Evolutionary conservation across 1,140 invertebrate genomes (phyloP).

Genomic region (Lepidurus packardi): DNA sequence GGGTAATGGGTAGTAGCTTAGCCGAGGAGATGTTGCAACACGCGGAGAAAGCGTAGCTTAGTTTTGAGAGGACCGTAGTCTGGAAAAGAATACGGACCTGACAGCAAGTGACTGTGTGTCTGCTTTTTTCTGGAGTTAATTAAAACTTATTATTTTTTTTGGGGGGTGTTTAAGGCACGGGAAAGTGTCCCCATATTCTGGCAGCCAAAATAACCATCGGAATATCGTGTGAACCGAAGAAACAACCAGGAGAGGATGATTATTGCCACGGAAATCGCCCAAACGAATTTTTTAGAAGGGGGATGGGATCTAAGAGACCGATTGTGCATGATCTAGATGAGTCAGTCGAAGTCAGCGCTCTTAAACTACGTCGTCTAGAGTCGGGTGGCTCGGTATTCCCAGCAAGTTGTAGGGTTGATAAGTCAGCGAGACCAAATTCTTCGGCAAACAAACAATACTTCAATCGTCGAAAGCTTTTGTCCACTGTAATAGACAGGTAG

Average conservation of each 20-base stretch:
- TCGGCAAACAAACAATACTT: neutral
- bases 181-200: neutral
- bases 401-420: neutral
- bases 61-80: too few relatives aligned
- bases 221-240: neutral
- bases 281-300: neutral
- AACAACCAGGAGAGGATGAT: neutral
- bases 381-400: neutral
- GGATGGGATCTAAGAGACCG: neutral
- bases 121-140: neutral
- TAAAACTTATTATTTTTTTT: neutral
- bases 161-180: neutral
- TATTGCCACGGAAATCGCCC: neutral
- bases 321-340: neutral
- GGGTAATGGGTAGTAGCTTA: too few relatives aligned
- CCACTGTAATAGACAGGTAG: neutral
- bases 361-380: neutral
- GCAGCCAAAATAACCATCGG: neutral
- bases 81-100: too few relatives aligned
- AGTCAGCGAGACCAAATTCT: neutral
- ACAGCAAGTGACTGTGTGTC: too few relatives aligned
- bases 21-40: too few relatives aligned
- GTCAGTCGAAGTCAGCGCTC: neutral
- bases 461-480: neutral
- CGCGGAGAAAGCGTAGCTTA: too few relatives aligned